A percentile compares a stretch with the other conserved stretches of the same genome.
Evolutionary conservation across 2,888 invertebrate genomes (phyloP).

Genomic region (Noctua pronuba): DNA sequence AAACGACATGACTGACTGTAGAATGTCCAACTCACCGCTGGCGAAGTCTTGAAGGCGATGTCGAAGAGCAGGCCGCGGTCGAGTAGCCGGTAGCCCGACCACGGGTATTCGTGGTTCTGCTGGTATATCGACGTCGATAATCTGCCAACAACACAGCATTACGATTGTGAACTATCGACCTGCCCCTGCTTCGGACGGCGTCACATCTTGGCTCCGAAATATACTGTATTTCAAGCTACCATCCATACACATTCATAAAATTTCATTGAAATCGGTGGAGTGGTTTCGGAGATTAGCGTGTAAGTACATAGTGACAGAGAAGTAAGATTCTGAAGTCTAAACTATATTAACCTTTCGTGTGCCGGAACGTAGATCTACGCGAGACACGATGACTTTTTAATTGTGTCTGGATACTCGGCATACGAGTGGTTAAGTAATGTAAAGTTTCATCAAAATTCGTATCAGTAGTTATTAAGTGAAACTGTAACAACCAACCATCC

Average conservation of each 20-base stretch:
- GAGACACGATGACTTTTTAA: no score
- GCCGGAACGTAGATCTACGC: no score
- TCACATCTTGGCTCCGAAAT: not conserved
- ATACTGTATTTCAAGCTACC: not conserved
- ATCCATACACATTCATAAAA: not conserved
- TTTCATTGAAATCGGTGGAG: not conserved
- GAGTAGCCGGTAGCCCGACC: constrained; percentile 95
- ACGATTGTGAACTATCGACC: not conserved
- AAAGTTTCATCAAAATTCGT: no score
- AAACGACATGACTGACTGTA: no score
- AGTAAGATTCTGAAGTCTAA: no score
- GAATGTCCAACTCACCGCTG: constrained; percentile 82
- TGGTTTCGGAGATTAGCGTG: not conserved
- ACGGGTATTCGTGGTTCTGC: constrained; percentile 94
- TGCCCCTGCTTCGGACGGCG: no score
- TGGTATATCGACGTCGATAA: constrained; percentile 94
- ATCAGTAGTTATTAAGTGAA: no score
- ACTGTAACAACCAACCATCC: no score
- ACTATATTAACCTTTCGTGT: no score
- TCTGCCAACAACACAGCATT: constrained; percentile 81
- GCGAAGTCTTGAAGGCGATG: constrained; percentile 92
- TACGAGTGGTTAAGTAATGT: no score
- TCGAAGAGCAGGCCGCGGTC: constrained; percentile 95
- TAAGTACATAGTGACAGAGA: not conserved
- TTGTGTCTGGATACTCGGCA: no score